These are phyloP conservation scores for Eupeodes luniger DNA, from an alignment of 2,888 invertebrate genomes.

Conservation along the genomic window DNA sequence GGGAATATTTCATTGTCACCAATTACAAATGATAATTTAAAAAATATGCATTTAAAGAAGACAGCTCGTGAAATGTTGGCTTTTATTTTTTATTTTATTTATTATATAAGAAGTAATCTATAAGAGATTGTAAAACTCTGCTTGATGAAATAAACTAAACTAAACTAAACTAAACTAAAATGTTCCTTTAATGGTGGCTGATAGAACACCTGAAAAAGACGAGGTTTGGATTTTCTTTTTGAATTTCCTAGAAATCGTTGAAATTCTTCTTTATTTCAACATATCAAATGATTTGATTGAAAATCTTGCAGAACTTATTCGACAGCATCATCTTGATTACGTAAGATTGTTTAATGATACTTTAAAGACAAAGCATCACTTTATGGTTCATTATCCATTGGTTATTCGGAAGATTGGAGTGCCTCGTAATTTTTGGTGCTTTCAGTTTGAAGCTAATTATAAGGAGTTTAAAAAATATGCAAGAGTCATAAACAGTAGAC, in stretches of 20 bases:
- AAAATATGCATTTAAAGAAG: conserved; percentile 10
- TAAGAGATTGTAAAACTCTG: no score
- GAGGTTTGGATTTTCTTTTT: conserved; percentile 15
- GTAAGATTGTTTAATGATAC: conserved; percentile 16
- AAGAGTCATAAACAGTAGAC: not conserved
- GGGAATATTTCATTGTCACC: not conserved
- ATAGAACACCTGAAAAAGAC: conserved; percentile 17
- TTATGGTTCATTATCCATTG: conserved; percentile 7
- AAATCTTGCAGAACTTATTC: conserved; percentile 15
- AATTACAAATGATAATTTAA: conserved; percentile 12
- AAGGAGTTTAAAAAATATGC: conserved; percentile 8
- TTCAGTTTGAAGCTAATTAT: not conserved
- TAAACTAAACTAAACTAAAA: no score
- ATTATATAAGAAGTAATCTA: no score
- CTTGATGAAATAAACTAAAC: no score
- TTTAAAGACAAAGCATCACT: conserved; percentile 1
- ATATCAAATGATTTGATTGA: conserved; percentile 15
- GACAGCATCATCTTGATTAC: conserved; percentile 14
- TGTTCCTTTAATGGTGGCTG: conserved; percentile 8
- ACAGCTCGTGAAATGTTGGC: no score
- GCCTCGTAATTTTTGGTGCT: conserved; percentile 16
- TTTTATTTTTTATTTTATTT: not conserved
- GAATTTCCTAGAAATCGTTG: conserved; percentile 15
- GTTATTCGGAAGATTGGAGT: not conserved
- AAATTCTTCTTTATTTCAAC: conserved; percentile 3